Percentiles rank a stretch among this genome's conserved stretches.
Evolutionary conservation across 2,113 vertebrate genomes (phyloP).

Genomic region (Phoenicopterus ruber): DNA sequence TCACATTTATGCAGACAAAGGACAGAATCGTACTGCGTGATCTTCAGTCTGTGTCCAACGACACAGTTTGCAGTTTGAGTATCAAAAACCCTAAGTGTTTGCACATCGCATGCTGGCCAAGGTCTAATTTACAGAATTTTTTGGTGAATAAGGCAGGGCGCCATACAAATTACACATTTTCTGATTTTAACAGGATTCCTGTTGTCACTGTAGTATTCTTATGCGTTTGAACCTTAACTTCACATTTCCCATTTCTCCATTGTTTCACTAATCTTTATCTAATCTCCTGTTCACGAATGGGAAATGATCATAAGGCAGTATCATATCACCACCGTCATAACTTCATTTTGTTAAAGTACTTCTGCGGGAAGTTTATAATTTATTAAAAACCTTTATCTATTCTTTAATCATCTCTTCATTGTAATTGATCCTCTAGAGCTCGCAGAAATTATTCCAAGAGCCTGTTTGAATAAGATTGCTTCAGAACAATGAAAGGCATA

Average conservation of each 20-base stretch:
- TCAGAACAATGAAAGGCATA: neutral
- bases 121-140: neutral
- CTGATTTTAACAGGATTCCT: neutral
- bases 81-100: neutral
- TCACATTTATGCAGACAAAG: neutral
- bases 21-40: neutral
- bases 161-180: neutral
- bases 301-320: neutral
- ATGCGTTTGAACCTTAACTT: neutral
- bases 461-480: neutral
- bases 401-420: conserved; percentile 32
- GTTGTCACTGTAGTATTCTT: neutral
- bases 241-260: neutral
- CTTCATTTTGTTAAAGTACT: neutral
- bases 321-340: neutral
- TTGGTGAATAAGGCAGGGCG: neutral
- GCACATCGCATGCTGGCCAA: neutral
- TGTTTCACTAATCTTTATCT: neutral
- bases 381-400: conserved; percentile 47
- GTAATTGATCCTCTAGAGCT: conserved; percentile 12
- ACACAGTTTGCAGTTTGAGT: neutral
- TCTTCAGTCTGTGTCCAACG: neutral
- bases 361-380: conserved; percentile 24
- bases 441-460: neutral
- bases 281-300: neutral